These are phyloP conservation scores for Sebastolobus altivelis DNA, from an alignment of 2,797 vertebrate species.

Conservation along the genomic window DNA sequence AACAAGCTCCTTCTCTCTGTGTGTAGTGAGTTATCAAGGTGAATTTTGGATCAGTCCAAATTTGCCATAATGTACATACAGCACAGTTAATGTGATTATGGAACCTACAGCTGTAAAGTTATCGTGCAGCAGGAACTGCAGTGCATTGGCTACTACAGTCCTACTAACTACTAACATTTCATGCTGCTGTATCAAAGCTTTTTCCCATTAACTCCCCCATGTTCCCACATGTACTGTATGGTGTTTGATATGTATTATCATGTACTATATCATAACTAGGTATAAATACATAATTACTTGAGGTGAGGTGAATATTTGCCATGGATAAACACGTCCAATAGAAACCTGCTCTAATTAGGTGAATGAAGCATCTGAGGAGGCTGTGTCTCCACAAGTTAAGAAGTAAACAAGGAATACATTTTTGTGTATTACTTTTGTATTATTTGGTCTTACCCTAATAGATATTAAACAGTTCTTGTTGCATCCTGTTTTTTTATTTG, in stretches of 20 bases:
- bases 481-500: constrained; percentile 66
- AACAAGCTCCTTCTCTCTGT: constrained; percentile 58
- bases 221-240: constrained; percentile 67
- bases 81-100: constrained; percentile 59
- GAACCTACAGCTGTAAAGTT: constrained; percentile 66
- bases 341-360: constrained; percentile 60
- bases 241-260: constrained; percentile 81
- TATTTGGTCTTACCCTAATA: constrained; percentile 82
- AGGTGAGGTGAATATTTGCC: constrained; percentile 67
- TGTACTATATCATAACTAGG: constrained; percentile 78
- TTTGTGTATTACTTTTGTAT: constrained; percentile 87
- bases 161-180: constrained; percentile 24
- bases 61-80: constrained; percentile 64
- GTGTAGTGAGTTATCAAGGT: constrained; percentile 52
- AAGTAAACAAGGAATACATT: constrained; percentile 72
- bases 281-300: constrained; percentile 74
- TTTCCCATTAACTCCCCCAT: constrained; percentile 29
- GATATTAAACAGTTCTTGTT: constrained; percentile 86
- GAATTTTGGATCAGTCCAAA: constrained; percentile 58
- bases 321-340: constrained; percentile 67
- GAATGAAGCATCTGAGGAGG: constrained; percentile 59
- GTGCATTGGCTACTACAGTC: constrained; percentile 21
- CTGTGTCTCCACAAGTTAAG: constrained; percentile 68
- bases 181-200: constrained; percentile 74
- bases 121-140: constrained; percentile 64